Conservation (phyloP, 2,888 invertebrate genomes). For the Gnatocerus cornutus region DNA sequence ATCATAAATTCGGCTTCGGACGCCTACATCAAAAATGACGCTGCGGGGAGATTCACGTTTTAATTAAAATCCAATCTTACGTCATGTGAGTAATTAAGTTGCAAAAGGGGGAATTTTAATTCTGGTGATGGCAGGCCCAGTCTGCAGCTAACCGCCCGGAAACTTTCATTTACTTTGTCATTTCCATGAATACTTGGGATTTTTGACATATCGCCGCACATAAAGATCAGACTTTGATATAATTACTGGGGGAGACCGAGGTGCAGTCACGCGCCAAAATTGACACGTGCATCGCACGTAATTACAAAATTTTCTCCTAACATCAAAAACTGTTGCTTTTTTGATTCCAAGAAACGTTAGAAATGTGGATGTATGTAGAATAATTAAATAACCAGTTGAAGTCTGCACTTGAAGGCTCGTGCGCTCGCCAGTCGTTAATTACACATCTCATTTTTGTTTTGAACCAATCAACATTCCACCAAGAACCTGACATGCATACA, state of each 20-base stretch:
- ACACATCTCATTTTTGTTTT: conserved; percentile 42
- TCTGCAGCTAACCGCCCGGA: conserved; percentile 50
- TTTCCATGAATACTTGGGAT: conserved; percentile 50
- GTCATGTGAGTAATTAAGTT: conserved; percentile 58
- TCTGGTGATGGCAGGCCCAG: conserved; percentile 48
- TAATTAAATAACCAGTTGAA: conserved; percentile 33
- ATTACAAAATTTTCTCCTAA: background rate
- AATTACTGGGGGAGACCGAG: conserved; percentile 31
- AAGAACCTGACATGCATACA: conserved; percentile 39
- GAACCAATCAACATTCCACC: conserved; percentile 46
- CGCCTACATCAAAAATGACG: conserved; percentile 48
- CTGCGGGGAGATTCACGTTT: conserved; percentile 55
- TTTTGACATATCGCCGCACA: conserved; percentile 47
- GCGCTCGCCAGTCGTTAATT: conserved; percentile 44
- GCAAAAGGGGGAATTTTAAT: conserved; percentile 56
- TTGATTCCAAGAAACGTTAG: no score
- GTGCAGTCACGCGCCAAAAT: conserved; percentile 4
- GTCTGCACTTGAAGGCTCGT: conserved; percentile 26
- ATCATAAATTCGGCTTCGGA: conserved; percentile 37
- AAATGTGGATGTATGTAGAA: background rate
- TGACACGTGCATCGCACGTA: background rate
- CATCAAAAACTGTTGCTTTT: no score
- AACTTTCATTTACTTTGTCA: conserved; percentile 53
- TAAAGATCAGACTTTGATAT: conserved; percentile 39
- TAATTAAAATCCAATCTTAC: conserved; percentile 61